These are phyloP conservation scores for Frankliniella fusca DNA, from an alignment of 2,888 invertebrate species.

Conservation along the genomic window DNA sequence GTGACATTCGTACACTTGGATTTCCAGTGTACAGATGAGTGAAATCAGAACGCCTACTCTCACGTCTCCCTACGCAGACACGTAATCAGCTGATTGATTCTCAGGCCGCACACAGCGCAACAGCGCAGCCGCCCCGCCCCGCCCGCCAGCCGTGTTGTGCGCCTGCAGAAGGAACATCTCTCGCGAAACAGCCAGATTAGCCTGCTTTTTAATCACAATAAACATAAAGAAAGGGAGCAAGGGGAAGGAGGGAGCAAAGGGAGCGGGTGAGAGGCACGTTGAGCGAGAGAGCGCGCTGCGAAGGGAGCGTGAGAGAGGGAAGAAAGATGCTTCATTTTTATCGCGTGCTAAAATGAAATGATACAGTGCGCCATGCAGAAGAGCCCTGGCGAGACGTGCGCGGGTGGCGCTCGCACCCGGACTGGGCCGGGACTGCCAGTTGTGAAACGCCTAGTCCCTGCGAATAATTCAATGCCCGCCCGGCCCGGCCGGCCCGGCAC, in stretches of 20 bases:
- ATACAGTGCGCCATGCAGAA: background rate
- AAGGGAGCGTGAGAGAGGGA: background rate
- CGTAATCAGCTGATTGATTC: too few relatives aligned
- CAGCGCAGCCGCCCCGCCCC: too few relatives aligned
- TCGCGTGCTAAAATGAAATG: constrained; percentile 24
- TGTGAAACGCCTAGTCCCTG: too few relatives aligned
- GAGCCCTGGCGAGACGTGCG: background rate
- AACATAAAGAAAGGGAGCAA: constrained; percentile 17
- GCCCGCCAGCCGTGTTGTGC: background rate
- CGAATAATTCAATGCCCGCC: too few relatives aligned
- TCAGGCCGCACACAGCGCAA: too few relatives aligned
- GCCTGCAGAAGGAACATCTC: background rate
- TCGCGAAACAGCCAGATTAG: constrained; percentile 16
- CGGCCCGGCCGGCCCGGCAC: too few relatives aligned
- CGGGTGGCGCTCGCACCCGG: background rate
- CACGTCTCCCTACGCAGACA: too few relatives aligned
- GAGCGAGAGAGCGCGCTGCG: background rate
- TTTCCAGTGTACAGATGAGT: too few relatives aligned
- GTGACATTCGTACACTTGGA: too few relatives aligned
- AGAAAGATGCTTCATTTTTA: constrained; percentile 25
- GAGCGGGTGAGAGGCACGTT: background rate
- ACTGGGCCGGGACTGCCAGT: too few relatives aligned
- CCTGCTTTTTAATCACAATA: constrained; percentile 22
- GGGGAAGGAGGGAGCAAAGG: background rate
- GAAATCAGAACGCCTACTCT: too few relatives aligned